phyloP scores from a whole-genome alignment of 2,113 vertebrate species.

The Zosterops pallidus region DNA sequence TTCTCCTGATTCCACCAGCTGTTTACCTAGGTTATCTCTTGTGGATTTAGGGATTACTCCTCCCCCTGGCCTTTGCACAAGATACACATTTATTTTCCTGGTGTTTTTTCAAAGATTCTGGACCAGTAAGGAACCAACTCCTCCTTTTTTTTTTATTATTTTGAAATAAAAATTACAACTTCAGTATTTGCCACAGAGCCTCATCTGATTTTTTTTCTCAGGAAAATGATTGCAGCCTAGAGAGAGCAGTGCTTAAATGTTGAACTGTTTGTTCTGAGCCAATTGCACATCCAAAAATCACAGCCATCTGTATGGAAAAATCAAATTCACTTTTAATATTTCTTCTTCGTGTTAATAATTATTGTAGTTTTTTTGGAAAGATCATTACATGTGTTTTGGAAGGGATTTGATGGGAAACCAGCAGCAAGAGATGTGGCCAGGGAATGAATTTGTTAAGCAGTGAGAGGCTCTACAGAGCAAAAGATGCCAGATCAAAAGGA shows the following conservation, averaged over 20 bases:
- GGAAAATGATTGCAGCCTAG: background rate
- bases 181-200: background rate
- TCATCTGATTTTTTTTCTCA: background rate
- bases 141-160: background rate
- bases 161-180: background rate
- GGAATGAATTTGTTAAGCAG: background rate
- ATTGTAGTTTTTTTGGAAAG: background rate
- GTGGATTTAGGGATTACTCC: background rate
- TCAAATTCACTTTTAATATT: background rate
- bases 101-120: background rate
- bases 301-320: background rate
- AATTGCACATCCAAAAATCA: background rate
- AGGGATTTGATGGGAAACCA: conserved; percentile 3
- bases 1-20: conserved; percentile 5
- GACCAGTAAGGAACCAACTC: background rate
- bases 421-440: background rate
- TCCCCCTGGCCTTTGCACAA: background rate
- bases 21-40: background rate
- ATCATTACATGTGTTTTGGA: background rate
- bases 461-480: background rate
- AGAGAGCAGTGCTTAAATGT: background rate
- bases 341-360: background rate
- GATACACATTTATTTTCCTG: background rate
- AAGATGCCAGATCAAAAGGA: background rate
- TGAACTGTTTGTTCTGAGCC: background rate